Conservation (phyloP, 2,888 invertebrate species). For the Belgica antarctica region DNA sequence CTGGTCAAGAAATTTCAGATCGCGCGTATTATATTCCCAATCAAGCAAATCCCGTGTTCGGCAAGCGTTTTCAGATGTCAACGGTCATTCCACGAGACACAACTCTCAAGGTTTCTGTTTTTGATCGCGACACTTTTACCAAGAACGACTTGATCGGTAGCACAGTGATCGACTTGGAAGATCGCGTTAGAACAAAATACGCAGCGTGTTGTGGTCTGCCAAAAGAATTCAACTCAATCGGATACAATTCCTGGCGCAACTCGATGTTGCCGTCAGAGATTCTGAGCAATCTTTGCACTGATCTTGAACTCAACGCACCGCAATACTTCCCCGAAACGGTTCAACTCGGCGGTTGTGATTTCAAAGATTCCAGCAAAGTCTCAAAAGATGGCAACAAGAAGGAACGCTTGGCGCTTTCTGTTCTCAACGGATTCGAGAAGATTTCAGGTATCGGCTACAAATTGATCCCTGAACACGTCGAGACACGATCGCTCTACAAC, state of each 20-base stretch:
- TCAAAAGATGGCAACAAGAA: constrained; percentile 59
- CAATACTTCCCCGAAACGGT: constrained; percentile 58
- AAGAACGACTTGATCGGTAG: constrained; percentile 79
- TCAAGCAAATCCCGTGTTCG: constrained; percentile 79
- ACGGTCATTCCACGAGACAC: constrained; percentile 60
- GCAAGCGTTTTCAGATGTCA: constrained; percentile 60
- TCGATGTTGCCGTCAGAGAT: constrained; percentile 69
- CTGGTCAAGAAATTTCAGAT: constrained; percentile 65
- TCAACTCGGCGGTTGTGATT: constrained; percentile 56
- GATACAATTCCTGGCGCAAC: constrained; percentile 78
- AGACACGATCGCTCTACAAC: constrained; percentile 76
- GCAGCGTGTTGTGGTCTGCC: constrained; percentile 76
- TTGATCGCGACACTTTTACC: constrained; percentile 68
- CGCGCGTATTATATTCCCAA: constrained; percentile 68
- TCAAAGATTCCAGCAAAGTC: constrained; percentile 51
- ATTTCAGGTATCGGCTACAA: constrained; percentile 73
- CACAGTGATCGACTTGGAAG: constrained; percentile 82
- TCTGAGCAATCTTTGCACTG: constrained; percentile 67
- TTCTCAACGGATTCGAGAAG: constrained; percentile 71
- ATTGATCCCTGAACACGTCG: constrained; percentile 89
- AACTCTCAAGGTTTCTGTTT: constrained; percentile 68
- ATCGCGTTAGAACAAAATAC: constrained; percentile 76
- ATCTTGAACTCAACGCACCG: constrained; percentile 63
- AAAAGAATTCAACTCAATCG: constrained; percentile 62
- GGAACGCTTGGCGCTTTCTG: constrained; percentile 73